Evolutionary conservation across 2,888 invertebrate species (phyloP).

Genomic region (Neria commutata): DNA sequence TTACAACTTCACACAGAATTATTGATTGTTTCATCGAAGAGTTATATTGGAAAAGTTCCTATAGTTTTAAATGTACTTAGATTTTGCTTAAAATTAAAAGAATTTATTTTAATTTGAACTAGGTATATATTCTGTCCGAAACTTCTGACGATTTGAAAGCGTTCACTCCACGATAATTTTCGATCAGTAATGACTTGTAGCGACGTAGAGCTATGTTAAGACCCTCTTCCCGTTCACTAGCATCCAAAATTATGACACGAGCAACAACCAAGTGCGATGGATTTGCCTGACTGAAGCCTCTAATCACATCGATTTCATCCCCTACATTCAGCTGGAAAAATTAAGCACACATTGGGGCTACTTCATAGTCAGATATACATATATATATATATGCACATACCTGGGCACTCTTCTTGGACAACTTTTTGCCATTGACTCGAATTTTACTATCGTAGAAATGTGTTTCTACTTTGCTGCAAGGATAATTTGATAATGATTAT

Average conservation of each 20-base stretch:
- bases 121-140: no score
- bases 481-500: background rate
- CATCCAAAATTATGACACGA: constrained; percentile 70
- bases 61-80: no score
- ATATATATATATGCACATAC: constrained; percentile 66
- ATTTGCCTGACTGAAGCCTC: constrained; percentile 71
- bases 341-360: background rate
- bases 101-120: no score
- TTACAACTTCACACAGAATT: no score
- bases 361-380: background rate
- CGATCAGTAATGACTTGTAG: constrained; percentile 74
- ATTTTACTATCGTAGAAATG: constrained; percentile 82
- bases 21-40: no score
- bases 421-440: constrained; percentile 77
- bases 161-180: constrained; percentile 68
- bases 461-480: constrained; percentile 75
- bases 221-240: constrained; percentile 65
- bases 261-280: constrained; percentile 72
- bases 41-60: no score
- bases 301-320: constrained; percentile 81
- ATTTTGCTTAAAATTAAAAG: no score
- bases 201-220: constrained; percentile 69
- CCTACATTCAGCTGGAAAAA: constrained; percentile 67
- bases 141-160: constrained; percentile 59
- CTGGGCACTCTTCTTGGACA: constrained; percentile 74